phyloP scores from a whole-genome alignment of 1,140 invertebrate genomes.

The Cecropterus lyciades region DNA sequence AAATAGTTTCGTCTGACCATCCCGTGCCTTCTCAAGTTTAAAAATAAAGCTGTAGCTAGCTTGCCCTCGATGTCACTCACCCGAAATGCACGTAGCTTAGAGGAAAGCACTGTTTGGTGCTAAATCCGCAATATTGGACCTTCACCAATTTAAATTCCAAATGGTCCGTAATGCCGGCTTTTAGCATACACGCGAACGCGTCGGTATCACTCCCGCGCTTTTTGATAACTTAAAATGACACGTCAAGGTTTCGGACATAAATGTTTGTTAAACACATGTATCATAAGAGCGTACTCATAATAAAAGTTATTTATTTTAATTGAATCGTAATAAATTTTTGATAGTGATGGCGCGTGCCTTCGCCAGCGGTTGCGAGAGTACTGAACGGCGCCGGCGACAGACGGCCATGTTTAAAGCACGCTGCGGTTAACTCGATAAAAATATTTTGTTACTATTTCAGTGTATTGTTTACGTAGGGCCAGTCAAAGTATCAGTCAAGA shows the following conservation, averaged over 20 bases:
- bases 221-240: conserved; percentile 43
- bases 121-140: conserved; percentile 62
- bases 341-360: conserved; percentile 56
- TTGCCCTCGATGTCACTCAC: conserved; percentile 73
- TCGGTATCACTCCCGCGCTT: conserved; percentile 57
- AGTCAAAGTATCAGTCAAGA: conserved; percentile 20
- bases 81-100: conserved; percentile 53
- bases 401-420: conserved; percentile 78
- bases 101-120: conserved; percentile 53
- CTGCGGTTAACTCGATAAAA: conserved; percentile 67
- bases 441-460: conserved; percentile 63
- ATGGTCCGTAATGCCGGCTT: conserved; percentile 62
- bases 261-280: conserved; percentile 35
- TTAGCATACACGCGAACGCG: conserved; percentile 60
- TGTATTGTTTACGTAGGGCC: conserved; percentile 55
- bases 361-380: conserved; percentile 66
- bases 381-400: conserved; percentile 64
- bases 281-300: conserved; percentile 24
- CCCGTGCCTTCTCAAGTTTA: conserved; percentile 58
- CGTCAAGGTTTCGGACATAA: conserved; percentile 35
- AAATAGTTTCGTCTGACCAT: conserved; percentile 74
- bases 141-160: conserved; percentile 70
- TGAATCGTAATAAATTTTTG: conserved; percentile 50
- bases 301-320: conserved; percentile 39
- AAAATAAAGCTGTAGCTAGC: conserved; percentile 72